These are phyloP conservation scores for Creontiades dilutus DNA, from an alignment of 2,888 invertebrate species.

Conservation along the genomic window DNA sequence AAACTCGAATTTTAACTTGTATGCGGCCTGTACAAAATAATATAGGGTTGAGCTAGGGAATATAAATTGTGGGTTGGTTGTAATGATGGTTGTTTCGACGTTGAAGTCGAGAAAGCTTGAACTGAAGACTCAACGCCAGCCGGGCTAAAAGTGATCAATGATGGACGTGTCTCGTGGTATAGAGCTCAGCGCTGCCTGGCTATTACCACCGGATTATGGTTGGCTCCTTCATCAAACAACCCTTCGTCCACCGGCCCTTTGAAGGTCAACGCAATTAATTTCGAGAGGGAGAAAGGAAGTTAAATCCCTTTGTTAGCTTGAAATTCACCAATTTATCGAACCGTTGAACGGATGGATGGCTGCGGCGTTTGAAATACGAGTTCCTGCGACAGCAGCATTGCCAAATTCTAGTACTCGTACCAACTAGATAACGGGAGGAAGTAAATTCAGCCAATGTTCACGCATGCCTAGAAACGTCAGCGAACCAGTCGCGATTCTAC, in stretches of 20 bases:
- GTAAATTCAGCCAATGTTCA: too few relatives aligned
- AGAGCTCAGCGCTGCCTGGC: not conserved
- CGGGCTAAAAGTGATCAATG: conserved; percentile 10
- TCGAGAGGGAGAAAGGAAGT: not conserved
- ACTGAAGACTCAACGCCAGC: not conserved
- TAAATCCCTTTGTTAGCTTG: not conserved
- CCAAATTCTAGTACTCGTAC: too few relatives aligned
- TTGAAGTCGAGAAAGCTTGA: not conserved
- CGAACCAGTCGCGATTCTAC: too few relatives aligned
- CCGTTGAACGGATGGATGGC: not conserved
- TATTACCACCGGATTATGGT: conserved; percentile 30
- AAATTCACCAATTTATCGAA: not conserved
- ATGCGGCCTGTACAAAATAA: too few relatives aligned
- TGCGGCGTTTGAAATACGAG: not conserved
- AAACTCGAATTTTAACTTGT: too few relatives aligned
- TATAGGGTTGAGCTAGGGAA: too few relatives aligned
- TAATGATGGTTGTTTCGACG: too few relatives aligned
- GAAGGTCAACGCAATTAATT: conserved; percentile 37
- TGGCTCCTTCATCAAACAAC: conserved; percentile 38
- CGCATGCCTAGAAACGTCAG: too few relatives aligned
- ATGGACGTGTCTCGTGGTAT: not conserved
- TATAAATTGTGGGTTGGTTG: too few relatives aligned
- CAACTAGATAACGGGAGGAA: too few relatives aligned
- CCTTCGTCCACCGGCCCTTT: conserved; percentile 1
- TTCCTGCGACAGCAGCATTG: not conserved